A percentile compares a stretch with the other conserved stretches of the same genome.
Evolutionary conservation across 2,113 vertebrate genomes (phyloP).

Genomic region (Elephas maximus): DNA sequence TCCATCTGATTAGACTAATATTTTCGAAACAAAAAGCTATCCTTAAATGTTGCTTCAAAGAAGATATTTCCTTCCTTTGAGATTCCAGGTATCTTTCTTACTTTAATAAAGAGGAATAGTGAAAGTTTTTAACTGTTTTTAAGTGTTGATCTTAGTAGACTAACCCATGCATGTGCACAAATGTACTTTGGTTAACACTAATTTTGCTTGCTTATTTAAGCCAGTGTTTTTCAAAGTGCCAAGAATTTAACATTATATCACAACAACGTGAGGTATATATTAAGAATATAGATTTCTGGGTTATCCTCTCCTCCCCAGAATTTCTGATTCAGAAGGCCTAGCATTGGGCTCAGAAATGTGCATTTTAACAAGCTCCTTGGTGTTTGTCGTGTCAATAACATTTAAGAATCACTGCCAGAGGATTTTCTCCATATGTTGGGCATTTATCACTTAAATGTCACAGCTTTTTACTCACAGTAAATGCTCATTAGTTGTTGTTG

Average conservation of each 20-base stretch:
- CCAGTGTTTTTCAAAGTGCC: conserved; percentile 15
- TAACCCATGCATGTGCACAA: background rate
- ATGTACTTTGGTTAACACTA: background rate
- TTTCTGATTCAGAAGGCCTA: background rate
- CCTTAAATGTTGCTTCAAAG: background rate
- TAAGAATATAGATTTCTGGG: background rate
- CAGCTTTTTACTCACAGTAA: conserved; percentile 40
- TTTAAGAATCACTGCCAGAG: conserved; percentile 53
- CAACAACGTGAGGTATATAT: background rate
- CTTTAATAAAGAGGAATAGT: background rate
- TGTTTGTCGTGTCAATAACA: conserved; percentile 35
- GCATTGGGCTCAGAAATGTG: conserved; percentile 2
- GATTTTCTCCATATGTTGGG: conserved; percentile 51
- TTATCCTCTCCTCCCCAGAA: background rate
- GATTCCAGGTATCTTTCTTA: conserved; percentile 18
- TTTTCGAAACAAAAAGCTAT: conserved; percentile 31
- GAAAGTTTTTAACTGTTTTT: background rate
- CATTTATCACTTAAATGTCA: conserved; percentile 63
- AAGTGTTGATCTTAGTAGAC: background rate
- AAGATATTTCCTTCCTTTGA: background rate
- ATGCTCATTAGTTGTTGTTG: background rate
- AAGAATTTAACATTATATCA: background rate
- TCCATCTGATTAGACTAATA: background rate
- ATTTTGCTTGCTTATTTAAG: conserved; percentile 11
- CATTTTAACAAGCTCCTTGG: conserved; percentile 34